phyloP scores from a whole-genome alignment of 2,888 invertebrate species.

The Sipunculus nudus region DNA sequence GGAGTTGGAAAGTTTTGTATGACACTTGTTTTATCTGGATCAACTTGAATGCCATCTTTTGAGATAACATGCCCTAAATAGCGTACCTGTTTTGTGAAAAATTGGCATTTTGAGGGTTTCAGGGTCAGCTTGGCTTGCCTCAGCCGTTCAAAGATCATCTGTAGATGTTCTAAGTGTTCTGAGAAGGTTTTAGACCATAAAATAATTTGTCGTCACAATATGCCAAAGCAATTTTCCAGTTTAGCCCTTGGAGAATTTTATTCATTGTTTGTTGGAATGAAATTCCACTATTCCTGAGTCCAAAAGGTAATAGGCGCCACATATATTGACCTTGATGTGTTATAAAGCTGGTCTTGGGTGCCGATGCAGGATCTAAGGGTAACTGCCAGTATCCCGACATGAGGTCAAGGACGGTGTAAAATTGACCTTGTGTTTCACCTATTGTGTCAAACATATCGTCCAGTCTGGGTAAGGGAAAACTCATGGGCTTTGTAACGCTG shows the following conservation, averaged over 20 bases:
- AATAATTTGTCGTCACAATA: slow-evolving; percentile 6
- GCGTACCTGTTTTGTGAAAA: background rate
- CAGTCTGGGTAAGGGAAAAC: background rate
- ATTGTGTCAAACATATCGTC: background rate
- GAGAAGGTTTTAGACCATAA: background rate
- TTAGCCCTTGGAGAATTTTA: background rate
- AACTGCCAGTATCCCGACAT: slow-evolving; percentile 2
- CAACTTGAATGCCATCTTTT: background rate
- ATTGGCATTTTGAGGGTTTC: slow-evolving; percentile 5
- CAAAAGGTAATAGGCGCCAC: background rate
- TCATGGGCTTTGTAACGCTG: background rate
- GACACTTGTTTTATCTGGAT: slow-evolving; percentile 8
- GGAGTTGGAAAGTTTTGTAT: background rate
- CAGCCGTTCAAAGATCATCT: background rate
- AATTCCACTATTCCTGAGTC: background rate
- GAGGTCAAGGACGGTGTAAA: background rate
- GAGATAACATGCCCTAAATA: background rate
- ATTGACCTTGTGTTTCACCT: background rate
- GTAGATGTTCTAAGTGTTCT: background rate
- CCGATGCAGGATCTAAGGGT: background rate
- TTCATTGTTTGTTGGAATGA: background rate
- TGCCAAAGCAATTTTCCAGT: background rate
- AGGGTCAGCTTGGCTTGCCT: background rate
- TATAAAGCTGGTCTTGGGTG: background rate
- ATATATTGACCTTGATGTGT: background rate